Base-by-base conservation (phyloP, 1,140 invertebrate species). In the Drosophila navojoa region DNA sequence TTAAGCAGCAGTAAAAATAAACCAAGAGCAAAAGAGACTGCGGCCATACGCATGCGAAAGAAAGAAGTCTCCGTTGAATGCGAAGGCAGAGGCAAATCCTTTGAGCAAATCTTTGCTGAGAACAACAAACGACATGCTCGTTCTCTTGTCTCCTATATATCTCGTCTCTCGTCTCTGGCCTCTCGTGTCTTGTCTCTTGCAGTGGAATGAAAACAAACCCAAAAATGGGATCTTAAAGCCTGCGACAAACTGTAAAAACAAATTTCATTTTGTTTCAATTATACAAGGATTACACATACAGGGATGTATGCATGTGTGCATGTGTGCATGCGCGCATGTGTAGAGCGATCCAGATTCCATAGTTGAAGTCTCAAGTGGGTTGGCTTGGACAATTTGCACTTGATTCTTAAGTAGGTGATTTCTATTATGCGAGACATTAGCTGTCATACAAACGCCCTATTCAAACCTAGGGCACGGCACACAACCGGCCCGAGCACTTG, bases 161-260 rank as follows among this genome's bases (percentile, higher is more conserved):
- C 27, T 29, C 32, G 32, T 32, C 32, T 32, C 10, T 42, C 11
- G 11, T n/a, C 5, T 15, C 42, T 35, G 15, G 15, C 25, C 59
- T 72, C 45, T 40, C 38, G 44, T 61, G 19, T 86, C 71, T 40
- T 47, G 44, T 61, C 27, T 86, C 71, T 76, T 76, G 61, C 61
- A 61, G 62, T 25, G 79, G 76, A 87, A 87, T 89, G 79, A 87
- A 87, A 87, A 87, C 84, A 87, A 87, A 89, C 79, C 79, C 35
- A 5, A 73, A 89, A 89, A 89, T 89, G 80, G 64, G 79, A 87
- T 87, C 84, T 87, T 38, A 73, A 76, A 62, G 84, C 84, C 85
- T 90, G 84, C 82, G 79, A 84, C 85, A 89, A 89, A 89, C 84
- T 89, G 85, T 90, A 89, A 89, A 80, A 89, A 89, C 84, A 89